These are phyloP conservation scores for Nephrotoma flavescens DNA, from an alignment of 2,888 invertebrate genomes.

Conservation along the genomic window DNA sequence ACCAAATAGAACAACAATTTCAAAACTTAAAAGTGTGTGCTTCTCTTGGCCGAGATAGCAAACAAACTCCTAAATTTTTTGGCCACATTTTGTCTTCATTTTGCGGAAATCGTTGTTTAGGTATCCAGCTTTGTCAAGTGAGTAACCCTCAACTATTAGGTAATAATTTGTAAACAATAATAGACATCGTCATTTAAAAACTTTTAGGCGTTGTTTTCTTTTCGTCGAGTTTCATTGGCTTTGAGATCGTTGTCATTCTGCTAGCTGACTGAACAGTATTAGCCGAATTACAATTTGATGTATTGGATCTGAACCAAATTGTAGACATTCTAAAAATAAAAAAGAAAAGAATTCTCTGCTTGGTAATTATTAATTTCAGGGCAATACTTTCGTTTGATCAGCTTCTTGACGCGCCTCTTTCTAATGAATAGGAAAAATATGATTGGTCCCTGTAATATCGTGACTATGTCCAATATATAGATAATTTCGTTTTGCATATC, in stretches of 20 bases:
- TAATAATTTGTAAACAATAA: too few species aligned
- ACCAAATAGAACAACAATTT: too few species aligned
- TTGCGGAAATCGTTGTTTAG: too few species aligned
- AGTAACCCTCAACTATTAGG: too few species aligned
- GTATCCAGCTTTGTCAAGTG: too few species aligned
- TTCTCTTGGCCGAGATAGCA: too few species aligned
- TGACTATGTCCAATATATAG: conserved; percentile 31
- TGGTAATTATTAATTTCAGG: too few species aligned
- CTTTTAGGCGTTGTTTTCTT: neutral
- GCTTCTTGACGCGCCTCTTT: neutral
- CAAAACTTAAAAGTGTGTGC: too few species aligned
- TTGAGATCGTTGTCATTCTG: neutral
- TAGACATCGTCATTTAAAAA: neutral
- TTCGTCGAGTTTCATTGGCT: neutral
- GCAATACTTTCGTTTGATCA: neutral
- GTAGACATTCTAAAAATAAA: neutral
- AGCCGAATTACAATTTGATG: neutral
- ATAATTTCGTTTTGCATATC: conserved; percentile 15
- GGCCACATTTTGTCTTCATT: too few species aligned
- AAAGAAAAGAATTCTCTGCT: neutral
- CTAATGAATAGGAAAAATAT: conserved; percentile 1
- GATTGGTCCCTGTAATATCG: conserved; percentile 34
- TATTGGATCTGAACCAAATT: neutral
- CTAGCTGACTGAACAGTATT: neutral
- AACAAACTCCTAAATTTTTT: too few species aligned